A percentile compares a stretch with the other conserved stretches of the same genome.
phyloP scores from a whole-genome alignment of 2,113 vertebrate species.

The Cichladusa arquata region DNA sequence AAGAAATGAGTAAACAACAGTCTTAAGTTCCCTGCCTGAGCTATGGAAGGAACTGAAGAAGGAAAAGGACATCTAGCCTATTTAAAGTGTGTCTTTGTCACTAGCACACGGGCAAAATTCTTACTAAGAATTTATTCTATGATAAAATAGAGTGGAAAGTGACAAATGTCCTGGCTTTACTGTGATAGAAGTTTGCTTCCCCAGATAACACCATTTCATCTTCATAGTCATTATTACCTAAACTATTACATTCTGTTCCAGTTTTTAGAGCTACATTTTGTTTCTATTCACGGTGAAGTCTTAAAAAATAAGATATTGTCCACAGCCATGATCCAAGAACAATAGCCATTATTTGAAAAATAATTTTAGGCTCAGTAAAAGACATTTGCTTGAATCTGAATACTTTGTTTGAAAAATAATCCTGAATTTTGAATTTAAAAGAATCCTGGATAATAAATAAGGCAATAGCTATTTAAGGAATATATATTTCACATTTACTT shows the following conservation, averaged over 20 bases:
- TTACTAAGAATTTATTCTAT: neutral
- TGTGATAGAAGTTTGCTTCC: neutral
- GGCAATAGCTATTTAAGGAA: neutral
- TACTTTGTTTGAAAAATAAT: neutral
- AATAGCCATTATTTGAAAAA: neutral
- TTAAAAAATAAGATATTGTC: neutral
- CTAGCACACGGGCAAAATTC: neutral
- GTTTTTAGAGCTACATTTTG: neutral
- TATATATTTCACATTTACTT: neutral
- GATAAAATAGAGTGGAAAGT: neutral
- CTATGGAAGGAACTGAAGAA: neutral
- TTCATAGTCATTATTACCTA: neutral
- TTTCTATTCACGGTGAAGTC: neutral
- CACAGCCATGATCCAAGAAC: neutral
- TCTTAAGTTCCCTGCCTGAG: neutral
- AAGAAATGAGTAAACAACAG: neutral
- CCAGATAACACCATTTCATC: neutral
- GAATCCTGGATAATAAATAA: neutral
- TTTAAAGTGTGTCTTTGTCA: neutral
- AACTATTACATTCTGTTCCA: conserved; percentile 9
- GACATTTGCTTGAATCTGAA: neutral
- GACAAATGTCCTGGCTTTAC: neutral
- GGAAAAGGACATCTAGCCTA: neutral
- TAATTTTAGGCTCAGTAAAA: neutral
- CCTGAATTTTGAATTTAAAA: neutral